These are phyloP conservation scores for Julus scandinavius DNA, from an alignment of 2,888 invertebrate genomes.

Conservation along the genomic window DNA sequence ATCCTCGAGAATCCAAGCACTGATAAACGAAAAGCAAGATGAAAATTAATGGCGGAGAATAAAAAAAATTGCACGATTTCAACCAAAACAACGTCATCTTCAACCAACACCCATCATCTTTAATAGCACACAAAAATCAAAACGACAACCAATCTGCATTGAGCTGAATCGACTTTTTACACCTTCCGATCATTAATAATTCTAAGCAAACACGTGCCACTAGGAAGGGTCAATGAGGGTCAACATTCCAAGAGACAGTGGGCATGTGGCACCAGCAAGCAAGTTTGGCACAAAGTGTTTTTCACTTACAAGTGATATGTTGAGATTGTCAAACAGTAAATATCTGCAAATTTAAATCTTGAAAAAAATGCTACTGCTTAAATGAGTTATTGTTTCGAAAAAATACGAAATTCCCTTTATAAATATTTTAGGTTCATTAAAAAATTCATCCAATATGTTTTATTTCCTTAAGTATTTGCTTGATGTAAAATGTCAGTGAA, in stretches of 20 bases:
- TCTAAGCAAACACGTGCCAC: not conserved
- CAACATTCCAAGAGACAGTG: not conserved
- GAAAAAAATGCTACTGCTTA: too few species aligned
- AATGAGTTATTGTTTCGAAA: too few species aligned
- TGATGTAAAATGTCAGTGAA: too few species aligned
- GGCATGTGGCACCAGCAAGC: not conserved
- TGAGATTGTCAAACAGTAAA: too few species aligned
- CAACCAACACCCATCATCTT: not conserved
- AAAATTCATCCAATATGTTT: too few species aligned
- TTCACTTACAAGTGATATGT: too few species aligned
- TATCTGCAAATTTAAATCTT: too few species aligned
- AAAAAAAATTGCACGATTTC: not conserved
- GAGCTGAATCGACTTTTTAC: not conserved
- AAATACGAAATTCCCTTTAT: too few species aligned
- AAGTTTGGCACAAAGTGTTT: not conserved
- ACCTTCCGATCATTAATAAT: not conserved
- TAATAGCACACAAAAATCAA: not conserved
- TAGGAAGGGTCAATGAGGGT: not conserved
- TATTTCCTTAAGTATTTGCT: too few species aligned
- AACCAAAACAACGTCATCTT: not conserved
- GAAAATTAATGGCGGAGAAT: not conserved
- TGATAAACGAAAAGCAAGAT: slow-evolving; percentile 57
- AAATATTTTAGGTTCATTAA: too few species aligned
- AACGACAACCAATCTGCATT: not conserved
- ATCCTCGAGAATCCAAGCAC: slow-evolving; percentile 66